Evolutionary conservation across 2,113 vertebrate species (phyloP).

Genomic region (Ursus arctos): DNA sequence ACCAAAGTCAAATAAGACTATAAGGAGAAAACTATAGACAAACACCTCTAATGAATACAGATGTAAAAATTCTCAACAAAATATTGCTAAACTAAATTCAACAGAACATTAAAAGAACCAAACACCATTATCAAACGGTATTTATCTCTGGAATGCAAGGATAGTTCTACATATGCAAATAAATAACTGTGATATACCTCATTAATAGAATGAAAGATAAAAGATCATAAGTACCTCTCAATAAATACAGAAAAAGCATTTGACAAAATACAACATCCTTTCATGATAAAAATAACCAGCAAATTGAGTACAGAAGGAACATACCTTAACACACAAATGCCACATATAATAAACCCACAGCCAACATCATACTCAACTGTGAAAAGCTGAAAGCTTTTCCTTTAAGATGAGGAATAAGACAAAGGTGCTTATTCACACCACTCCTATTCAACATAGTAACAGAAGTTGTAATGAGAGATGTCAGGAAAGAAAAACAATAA

Average conservation of each 20-base stretch:
- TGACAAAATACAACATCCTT: neutral
- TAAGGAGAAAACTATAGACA: neutral
- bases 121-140: neutral
- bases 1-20: neutral
- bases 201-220: neutral
- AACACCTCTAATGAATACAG: neutral
- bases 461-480: neutral
- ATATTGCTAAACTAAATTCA: neutral
- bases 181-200: neutral
- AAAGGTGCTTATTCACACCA: neutral
- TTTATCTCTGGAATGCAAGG: neutral
- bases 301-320: neutral
- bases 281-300: neutral
- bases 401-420: neutral
- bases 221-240: neutral
- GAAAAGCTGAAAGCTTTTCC: neutral
- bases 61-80: neutral
- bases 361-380: neutral
- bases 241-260: neutral
- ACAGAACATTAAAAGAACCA: neutral
- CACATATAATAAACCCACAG: neutral
- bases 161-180: neutral
- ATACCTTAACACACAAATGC: neutral
- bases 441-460: neutral
- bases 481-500: neutral